Evolutionary conservation across 2,113 vertebrate genomes (phyloP).

Genomic region (Fregetta grallaria): DNA sequence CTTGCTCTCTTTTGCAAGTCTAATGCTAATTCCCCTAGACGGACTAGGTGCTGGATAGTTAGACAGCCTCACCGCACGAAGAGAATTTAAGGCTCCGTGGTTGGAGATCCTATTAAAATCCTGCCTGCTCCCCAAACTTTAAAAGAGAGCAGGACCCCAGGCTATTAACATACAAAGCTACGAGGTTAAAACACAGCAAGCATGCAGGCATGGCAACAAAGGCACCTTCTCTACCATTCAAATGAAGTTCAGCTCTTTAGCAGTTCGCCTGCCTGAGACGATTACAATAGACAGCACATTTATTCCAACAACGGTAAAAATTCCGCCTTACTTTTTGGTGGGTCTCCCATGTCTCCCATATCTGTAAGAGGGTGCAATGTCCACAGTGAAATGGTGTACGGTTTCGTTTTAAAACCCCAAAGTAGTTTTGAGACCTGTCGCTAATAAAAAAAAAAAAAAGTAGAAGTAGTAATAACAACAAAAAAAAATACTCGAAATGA

Average conservation of each 20-base stretch:
- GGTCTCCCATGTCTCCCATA: conserved; percentile 99
- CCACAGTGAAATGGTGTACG: conserved; percentile 89
- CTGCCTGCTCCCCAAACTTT: conserved; percentile 13
- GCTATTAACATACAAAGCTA: conserved; percentile 2
- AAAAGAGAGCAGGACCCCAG: background rate
- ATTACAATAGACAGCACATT: conserved; percentile 63
- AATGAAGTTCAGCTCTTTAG: conserved; percentile 48
- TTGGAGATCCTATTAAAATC: background rate
- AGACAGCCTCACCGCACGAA: background rate
- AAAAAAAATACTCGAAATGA: background rate
- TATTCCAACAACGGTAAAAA: conserved; percentile 67
- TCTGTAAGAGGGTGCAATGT: conserved; percentile 91
- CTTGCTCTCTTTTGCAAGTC: conserved; percentile 60
- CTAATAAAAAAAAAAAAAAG: background rate
- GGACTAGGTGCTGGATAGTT: background rate
- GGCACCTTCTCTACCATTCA: conserved; percentile 55
- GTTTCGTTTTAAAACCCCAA: conserved; percentile 71
- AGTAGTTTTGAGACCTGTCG: conserved; percentile 66
- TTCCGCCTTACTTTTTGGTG: conserved; percentile 96
- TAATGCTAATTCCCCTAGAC: conserved; percentile 42
- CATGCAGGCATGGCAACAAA: conserved; percentile 71
- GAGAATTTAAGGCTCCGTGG: background rate
- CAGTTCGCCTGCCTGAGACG: conserved; percentile 36
- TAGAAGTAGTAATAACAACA: background rate
- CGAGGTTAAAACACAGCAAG: conserved; percentile 50